These are phyloP conservation scores for Phenganax stokvisi DNA, from an alignment of 92 coral and sea anemone genomes.

Conservation along the genomic window DNA sequence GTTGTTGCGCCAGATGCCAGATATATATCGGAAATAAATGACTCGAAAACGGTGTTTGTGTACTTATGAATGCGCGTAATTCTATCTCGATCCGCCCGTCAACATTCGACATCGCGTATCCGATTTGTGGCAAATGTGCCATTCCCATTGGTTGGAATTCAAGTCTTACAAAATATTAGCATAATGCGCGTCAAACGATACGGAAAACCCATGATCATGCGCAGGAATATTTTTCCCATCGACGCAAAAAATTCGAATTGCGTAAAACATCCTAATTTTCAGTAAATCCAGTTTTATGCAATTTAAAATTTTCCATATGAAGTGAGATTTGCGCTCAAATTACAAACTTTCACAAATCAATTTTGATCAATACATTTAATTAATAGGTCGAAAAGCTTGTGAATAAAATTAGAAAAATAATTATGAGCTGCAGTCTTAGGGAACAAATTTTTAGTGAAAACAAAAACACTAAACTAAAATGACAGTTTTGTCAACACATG, in stretches of 20 bases:
- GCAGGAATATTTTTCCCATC: not conserved
- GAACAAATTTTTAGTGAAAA: not conserved
- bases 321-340: too few species aligned
- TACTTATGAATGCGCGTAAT: not conserved
- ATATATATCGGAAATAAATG: not conserved
- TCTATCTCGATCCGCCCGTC: conserved; percentile 10
- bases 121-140: not conserved
- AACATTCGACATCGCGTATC: not conserved
- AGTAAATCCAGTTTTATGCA: too few species aligned
- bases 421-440: too few species aligned
- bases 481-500: conserved; percentile 1
- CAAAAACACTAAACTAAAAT: not conserved
- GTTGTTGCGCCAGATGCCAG: not conserved
- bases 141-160: not conserved
- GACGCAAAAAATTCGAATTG: not conserved
- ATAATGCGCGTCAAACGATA: not conserved
- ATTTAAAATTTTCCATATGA: too few species aligned
- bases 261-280: not conserved
- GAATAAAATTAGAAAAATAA: too few species aligned
- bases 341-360: too few species aligned
- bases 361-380: too few species aligned
- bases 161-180: conserved; percentile 10
- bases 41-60: not conserved
- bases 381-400: too few species aligned
- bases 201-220: not conserved